Percentiles rank a stretch among this genome's conserved stretches.
phyloP scores from a whole-genome alignment of 2,888 invertebrate genomes.

The Dolichopus griseipennis region DNA sequence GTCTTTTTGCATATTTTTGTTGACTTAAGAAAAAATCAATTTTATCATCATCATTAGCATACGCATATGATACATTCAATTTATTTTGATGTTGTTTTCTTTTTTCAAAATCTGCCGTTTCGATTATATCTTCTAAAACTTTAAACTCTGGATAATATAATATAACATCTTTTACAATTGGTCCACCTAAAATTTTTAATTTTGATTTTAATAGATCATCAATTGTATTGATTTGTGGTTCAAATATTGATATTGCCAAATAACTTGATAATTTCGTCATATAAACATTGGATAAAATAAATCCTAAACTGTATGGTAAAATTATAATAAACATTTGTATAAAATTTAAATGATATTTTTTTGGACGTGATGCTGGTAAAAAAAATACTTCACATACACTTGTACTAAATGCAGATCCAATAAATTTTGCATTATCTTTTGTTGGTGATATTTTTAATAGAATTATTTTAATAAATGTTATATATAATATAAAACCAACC shows the following conservation, averaged over 20 bases:
- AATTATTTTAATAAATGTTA: not conserved
- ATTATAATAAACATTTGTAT: not conserved
- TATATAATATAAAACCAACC: not conserved
- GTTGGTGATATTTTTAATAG: not conserved
- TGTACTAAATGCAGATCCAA: not conserved
- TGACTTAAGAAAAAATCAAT: conserved; percentile 26
- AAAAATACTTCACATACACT: not conserved
- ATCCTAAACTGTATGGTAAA: conserved; percentile 22
- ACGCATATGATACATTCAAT: conserved; percentile 19
- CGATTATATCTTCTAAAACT: conserved; percentile 20
- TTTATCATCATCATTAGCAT: conserved; percentile 25
- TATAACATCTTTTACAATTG: conserved; percentile 26
- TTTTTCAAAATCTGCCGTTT: conserved; percentile 18
- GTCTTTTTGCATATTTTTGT: conserved; percentile 25
- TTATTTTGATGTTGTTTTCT: conserved; percentile 16
- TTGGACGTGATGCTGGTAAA: not conserved
- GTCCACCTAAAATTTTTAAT: conserved; percentile 22
- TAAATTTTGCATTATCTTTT: not conserved
- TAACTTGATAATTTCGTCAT: conserved; percentile 29
- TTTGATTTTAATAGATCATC: conserved; percentile 23
- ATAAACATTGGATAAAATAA: conserved; percentile 29
- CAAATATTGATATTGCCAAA: conserved; percentile 26
- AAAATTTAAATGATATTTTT: not conserved
- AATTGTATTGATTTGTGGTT: conserved; percentile 23
- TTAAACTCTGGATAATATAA: conserved; percentile 26